phyloP scores from a whole-genome alignment of 2,888 invertebrate genomes.

The Rotaria magnacalcarata region DNA sequence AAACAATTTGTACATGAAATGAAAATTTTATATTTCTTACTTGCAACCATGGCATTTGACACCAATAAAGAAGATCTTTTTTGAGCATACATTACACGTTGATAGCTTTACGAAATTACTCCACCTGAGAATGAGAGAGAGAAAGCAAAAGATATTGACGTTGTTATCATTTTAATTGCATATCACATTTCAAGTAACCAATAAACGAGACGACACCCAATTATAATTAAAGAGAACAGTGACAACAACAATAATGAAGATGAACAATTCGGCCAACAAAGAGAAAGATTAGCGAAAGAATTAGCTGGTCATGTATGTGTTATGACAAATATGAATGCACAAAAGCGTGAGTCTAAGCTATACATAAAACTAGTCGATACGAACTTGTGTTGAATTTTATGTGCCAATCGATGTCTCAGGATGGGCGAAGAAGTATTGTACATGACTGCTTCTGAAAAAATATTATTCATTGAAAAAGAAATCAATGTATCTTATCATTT shows the following conservation, averaged over 20 bases:
- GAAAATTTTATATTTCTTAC: neutral
- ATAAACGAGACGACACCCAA: neutral
- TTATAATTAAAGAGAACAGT: neutral
- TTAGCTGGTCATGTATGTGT: neutral
- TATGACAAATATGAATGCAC: neutral
- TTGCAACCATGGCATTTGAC: neutral
- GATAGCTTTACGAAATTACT: constrained; percentile 23
- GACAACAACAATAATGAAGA: neutral
- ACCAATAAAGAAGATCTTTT: constrained; percentile 16
- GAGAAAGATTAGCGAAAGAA: too few relatives aligned
- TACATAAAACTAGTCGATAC: neutral
- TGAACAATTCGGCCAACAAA: neutral
- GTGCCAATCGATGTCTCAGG: neutral
- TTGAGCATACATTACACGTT: constrained; percentile 26
- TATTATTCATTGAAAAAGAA: too few relatives aligned
- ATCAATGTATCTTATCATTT: neutral
- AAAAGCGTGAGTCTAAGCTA: constrained; percentile 4
- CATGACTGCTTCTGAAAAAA: neutral
- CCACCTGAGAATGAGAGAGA: neutral
- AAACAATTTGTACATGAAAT: neutral
- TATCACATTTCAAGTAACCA: neutral
- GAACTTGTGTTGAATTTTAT: constrained; percentile 32
- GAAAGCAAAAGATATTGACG: neutral
- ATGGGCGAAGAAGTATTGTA: neutral
- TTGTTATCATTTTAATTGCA: neutral